Evolutionary conservation across 2,888 invertebrate species (phyloP).

Genomic region (Eumerus sabulonum): DNA sequence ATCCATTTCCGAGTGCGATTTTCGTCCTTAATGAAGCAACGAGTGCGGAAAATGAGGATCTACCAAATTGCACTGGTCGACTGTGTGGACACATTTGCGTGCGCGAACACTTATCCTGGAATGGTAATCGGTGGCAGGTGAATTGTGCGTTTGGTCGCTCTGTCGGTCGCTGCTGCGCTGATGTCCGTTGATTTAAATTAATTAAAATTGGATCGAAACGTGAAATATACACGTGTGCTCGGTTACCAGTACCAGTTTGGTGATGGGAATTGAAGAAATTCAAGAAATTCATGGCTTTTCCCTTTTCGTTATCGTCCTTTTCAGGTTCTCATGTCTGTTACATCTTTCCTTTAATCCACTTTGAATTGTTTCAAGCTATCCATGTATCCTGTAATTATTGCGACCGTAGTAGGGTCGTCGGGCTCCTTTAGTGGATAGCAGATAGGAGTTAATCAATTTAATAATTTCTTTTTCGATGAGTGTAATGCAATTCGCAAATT

Average conservation of each 20-base stretch:
- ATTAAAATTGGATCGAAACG: constrained; percentile 66
- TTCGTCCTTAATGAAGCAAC: constrained; percentile 49
- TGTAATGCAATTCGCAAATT: constrained; percentile 36
- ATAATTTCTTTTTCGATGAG: constrained; percentile 56
- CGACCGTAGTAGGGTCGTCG: no score
- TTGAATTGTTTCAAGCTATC: constrained; percentile 42
- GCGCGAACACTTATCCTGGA: constrained; percentile 62
- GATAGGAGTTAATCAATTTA: constrained; percentile 67
- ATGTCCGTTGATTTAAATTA: constrained; percentile 64
- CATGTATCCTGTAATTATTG: constrained; percentile 54
- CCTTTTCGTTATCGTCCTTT: background rate
- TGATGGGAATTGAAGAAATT: constrained; percentile 56
- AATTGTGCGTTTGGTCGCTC: constrained; percentile 21
- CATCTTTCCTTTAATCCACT: constrained; percentile 47
- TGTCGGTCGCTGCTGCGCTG: constrained; percentile 1
- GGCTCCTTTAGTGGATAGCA: constrained; percentile 29
- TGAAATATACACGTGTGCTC: constrained; percentile 65
- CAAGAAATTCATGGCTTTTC: background rate
- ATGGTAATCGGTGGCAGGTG: constrained; percentile 69
- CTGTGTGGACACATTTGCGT: constrained; percentile 42
- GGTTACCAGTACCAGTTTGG: constrained; percentile 63
- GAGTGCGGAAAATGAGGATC: constrained; percentile 64
- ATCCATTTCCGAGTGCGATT: constrained; percentile 46
- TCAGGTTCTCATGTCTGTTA: constrained; percentile 25
- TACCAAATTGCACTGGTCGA: constrained; percentile 3